Evolutionary conservation across 2,888 invertebrate genomes (phyloP), one percentile per base, ranked within the genome.

Genomic region (Fabriciana adippe): DNA sequence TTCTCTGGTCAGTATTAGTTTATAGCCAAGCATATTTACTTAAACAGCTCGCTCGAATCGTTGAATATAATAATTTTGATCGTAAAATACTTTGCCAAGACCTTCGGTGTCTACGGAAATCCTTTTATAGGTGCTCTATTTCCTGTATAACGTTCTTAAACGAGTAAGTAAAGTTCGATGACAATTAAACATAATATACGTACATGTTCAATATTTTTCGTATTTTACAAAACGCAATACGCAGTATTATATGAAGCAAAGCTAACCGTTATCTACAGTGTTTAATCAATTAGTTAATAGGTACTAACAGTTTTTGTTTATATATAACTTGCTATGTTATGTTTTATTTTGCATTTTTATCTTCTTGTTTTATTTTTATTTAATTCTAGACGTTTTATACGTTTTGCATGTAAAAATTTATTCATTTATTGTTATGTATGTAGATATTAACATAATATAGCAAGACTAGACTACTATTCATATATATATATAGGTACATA

Each of bases 1-100:
- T 73, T 78, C 77, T 69, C 73, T 85, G 79, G 90, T 90, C 72
- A 55, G 76, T 72, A 55, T 50, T 55, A 21, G 35, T 48, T 35
- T 54, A 35, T 51, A 41, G 35, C 11, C 11, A 41, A 41, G 2
- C 11, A 41, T 41, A 41, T 41, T 41, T 41, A 41, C 35, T 41
- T 11, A 41, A 41, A 35, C 35, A 41, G 35, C 35, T 11, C 35
- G 35, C 35, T 41, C 35, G 35, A 41, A 41, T 11, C 35, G 35
- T 41, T 41, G 11, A 41, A 11, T 41, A 41, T 41, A 35, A 35
- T 35, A 41, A 41, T 41, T 41, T 41, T 41, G 35, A 41, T 41
- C 35, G 3, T 41, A 8, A 41, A 41, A 41, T 41, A 41, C 11
- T 11, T 41, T 41, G 8, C 2, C 35, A 13, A 47, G 54, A 59